Evolutionary conservation across 92 coral and sea anemone species (phyloP).

Genomic region (Actinernus sp.): DNA sequence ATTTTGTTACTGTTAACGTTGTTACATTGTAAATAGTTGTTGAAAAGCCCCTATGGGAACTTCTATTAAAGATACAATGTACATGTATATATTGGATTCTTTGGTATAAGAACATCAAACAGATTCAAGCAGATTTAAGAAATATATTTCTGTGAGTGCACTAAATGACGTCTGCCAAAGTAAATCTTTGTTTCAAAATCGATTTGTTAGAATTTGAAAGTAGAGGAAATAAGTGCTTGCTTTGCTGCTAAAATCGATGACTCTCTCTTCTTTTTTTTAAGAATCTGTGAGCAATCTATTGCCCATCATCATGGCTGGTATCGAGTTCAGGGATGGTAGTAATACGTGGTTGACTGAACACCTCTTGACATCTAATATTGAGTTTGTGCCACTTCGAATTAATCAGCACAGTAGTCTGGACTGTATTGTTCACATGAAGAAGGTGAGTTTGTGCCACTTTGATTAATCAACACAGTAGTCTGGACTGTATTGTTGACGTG

Average conservation of each 20-base stretch:
- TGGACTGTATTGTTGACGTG: constrained; percentile 75
- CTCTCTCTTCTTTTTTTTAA: neutral
- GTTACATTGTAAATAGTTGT: too few relatives aligned
- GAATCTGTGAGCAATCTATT: constrained; percentile 47
- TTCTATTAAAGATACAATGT: too few relatives aligned
- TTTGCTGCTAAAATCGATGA: too few relatives aligned
- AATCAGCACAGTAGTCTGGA: constrained; percentile 59
- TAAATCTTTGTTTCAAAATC: too few relatives aligned
- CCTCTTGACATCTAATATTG: constrained; percentile 58
- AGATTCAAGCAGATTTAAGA: too few relatives aligned
- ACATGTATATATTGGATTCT: too few relatives aligned
- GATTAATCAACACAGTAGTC: constrained; percentile 39
- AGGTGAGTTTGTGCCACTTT: constrained; percentile 81
- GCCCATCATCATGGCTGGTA: constrained; percentile 70
- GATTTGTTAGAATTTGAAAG: too few relatives aligned
- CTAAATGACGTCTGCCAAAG: too few relatives aligned
- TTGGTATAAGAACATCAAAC: too few relatives aligned
- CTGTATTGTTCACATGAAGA: constrained; percentile 70
- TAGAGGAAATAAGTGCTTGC: neutral
- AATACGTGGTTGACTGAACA: constrained; percentile 61
- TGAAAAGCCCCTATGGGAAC: too few relatives aligned
- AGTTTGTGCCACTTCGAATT: constrained; percentile 76
- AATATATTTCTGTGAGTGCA: too few relatives aligned
- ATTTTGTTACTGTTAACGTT: too few relatives aligned
- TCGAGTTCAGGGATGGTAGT: constrained; percentile 86